Conservation (phyloP, 2,888 invertebrate species). For the Tyria jacobaeae region DNA sequence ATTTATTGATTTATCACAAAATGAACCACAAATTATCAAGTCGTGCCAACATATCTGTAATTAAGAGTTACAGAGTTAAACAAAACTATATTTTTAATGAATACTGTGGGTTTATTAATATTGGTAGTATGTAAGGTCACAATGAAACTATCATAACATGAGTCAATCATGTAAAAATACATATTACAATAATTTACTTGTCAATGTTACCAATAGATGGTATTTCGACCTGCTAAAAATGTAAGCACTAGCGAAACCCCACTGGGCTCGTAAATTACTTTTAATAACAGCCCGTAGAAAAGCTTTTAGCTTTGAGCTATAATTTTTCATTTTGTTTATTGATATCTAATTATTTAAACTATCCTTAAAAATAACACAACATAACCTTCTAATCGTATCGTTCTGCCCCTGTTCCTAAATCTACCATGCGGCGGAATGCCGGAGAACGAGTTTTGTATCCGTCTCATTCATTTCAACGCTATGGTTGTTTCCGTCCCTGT, state of each 20-base stretch:
- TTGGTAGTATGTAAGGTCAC: conserved; percentile 10
- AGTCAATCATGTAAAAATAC: conserved; percentile 35
- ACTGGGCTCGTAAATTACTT: conserved; percentile 56
- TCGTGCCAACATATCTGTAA: conserved; percentile 12
- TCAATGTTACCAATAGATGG: conserved; percentile 48
- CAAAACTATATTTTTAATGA: neutral
- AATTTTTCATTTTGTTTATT: conserved; percentile 67
- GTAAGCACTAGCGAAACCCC: conserved; percentile 49
- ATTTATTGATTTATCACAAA: conserved; percentile 17
- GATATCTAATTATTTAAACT: conserved; percentile 68
- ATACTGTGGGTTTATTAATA: conserved; percentile 5
- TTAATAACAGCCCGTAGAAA: conserved; percentile 54
- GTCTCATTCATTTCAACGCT: conserved; percentile 77
- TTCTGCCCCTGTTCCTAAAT: conserved; percentile 86
- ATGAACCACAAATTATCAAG: conserved; percentile 20
- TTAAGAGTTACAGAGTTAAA: conserved; percentile 17
- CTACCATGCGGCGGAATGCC: conserved; percentile 85
- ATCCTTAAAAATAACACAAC: conserved; percentile 82
- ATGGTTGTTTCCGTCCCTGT: conserved; percentile 75
- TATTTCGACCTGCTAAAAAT: conserved; percentile 40
- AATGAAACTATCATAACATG: conserved; percentile 23
- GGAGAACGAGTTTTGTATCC: conserved; percentile 84
- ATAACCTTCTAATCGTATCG: conserved; percentile 84
- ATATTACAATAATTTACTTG: conserved; percentile 50
- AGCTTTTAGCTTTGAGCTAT: conserved; percentile 54